Conservation (phyloP, 2,888 invertebrate species). For the Leptinotarsa peninsularis region DNA sequence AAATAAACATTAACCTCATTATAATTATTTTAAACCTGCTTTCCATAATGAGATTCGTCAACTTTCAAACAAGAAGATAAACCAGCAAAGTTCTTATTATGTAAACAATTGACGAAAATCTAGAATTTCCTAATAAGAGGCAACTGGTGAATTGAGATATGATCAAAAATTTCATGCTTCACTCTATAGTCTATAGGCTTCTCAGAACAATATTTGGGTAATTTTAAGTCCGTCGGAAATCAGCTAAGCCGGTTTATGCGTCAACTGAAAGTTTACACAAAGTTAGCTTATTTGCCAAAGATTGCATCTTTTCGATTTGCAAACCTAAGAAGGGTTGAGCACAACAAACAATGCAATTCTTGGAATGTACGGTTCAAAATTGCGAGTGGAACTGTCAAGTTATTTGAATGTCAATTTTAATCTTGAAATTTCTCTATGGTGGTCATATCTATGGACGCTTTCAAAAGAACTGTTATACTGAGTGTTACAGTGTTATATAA, state of each 20-base stretch:
- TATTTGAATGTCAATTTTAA: conserved; percentile 23
- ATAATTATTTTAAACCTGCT: too few species aligned
- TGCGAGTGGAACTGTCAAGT: conserved; percentile 20
- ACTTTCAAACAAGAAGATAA: background rate
- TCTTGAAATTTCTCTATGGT: conserved; percentile 22
- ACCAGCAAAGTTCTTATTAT: background rate
- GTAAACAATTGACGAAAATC: background rate
- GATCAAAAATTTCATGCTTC: conserved; percentile 5
- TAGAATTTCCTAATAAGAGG: background rate
- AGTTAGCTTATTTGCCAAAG: conserved; percentile 31
- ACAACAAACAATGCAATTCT: conserved; percentile 33
- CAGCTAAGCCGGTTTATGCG: conserved; percentile 27
- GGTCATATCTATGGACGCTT: background rate
- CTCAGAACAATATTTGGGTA: conserved; percentile 13
- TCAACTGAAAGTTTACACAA: conserved; percentile 36
- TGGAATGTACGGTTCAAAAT: conserved; percentile 12
- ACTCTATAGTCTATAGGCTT: background rate
- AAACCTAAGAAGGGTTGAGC: conserved; percentile 31
- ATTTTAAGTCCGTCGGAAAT: conserved; percentile 19
- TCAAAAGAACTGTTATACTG: background rate
- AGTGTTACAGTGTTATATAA: background rate
- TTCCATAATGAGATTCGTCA: too few species aligned
- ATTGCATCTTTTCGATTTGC: conserved; percentile 39
- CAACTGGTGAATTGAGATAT: background rate
- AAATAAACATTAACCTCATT: too few species aligned